These are phyloP conservation scores for Triops longicaudatus DNA, from an alignment of 1,140 invertebrate species.

Conservation along the genomic window DNA sequence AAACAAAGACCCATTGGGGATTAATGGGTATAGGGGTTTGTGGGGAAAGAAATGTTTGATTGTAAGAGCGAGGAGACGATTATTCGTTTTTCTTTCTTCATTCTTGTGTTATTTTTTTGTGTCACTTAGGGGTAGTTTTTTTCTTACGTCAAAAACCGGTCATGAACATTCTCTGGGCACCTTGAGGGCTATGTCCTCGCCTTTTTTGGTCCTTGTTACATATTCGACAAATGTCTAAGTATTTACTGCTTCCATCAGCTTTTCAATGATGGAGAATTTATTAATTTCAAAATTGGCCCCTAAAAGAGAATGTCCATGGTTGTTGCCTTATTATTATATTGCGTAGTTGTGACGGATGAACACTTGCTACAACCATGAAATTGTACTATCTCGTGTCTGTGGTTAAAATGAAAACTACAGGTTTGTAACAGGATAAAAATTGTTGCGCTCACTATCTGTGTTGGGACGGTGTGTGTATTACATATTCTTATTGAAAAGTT, in stretches of 20 bases:
- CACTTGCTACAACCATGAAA: slow-evolving; percentile 9
- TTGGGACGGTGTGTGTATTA: too few species aligned
- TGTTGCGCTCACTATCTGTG: too few species aligned
- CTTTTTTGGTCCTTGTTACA: slow-evolving; percentile 5
- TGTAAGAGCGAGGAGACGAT: background rate
- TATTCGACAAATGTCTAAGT: slow-evolving; percentile 15
- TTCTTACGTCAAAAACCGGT: background rate
- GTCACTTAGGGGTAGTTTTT: background rate
- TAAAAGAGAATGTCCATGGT: slow-evolving; percentile 15
- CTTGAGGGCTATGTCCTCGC: slow-evolving; percentile 13
- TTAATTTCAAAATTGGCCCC: slow-evolving; percentile 4
- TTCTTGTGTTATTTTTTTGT: background rate
- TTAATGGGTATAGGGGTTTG: background rate
- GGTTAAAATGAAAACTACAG: background rate
- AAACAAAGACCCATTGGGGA: background rate
- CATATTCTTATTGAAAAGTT: too few species aligned
- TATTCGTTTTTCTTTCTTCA: background rate
- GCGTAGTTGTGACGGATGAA: background rate
- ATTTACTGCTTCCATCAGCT: slow-evolving; percentile 3
- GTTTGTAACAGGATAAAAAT: background rate
- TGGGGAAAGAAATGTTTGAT: background rate
- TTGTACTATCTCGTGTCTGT: slow-evolving; percentile 8
- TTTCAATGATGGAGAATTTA: slow-evolving; percentile 6
- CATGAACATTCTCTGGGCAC: slow-evolving; percentile 14
- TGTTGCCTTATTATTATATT: slow-evolving; percentile 6